phyloP scores from a whole-genome alignment of 2,888 invertebrate genomes.

The Lomographa bimaculata region DNA sequence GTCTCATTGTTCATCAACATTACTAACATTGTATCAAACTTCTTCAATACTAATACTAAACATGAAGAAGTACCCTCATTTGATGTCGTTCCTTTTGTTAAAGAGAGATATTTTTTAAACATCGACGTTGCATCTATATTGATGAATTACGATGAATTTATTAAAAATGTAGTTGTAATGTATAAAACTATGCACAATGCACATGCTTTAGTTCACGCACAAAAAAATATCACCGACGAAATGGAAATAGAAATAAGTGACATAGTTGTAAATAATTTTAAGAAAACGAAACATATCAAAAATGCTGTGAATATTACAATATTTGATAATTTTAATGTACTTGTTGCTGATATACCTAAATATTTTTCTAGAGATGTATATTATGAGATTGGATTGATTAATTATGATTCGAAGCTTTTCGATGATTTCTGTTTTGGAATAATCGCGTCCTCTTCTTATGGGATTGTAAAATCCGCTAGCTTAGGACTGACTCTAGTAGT shows the following conservation, averaged over 20 bases:
- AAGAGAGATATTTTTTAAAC: conserved; percentile 66
- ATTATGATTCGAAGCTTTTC: conserved; percentile 67
- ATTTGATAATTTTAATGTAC: conserved; percentile 78
- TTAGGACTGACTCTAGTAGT: conserved; percentile 81
- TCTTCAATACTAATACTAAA: conserved; percentile 51
- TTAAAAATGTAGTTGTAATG: conserved; percentile 60
- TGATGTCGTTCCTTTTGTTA: conserved; percentile 57
- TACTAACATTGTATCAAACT: conserved; percentile 71
- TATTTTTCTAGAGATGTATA: conserved; percentile 83
- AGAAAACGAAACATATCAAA: conserved; percentile 78
- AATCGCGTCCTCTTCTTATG: conserved; percentile 82
- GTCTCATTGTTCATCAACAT: conserved; percentile 46
- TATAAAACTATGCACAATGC: conserved; percentile 63
- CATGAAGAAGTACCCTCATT: conserved; percentile 38
- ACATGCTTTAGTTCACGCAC: conserved; percentile 77
- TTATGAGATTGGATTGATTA: conserved; percentile 72
- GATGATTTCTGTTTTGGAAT: conserved; percentile 72
- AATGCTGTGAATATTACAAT: conserved; percentile 83
- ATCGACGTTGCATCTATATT: conserved; percentile 71
- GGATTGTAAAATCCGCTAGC: conserved; percentile 79
- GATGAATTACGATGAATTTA: conserved; percentile 72
- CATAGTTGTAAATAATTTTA: conserved; percentile 69
- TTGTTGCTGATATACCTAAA: conserved; percentile 80
- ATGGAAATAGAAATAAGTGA: conserved; percentile 55
- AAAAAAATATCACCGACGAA: conserved; percentile 58